phyloP scores from a whole-genome alignment of 1,140 invertebrate species.

The Drosophila pseudoobscura region DNA sequence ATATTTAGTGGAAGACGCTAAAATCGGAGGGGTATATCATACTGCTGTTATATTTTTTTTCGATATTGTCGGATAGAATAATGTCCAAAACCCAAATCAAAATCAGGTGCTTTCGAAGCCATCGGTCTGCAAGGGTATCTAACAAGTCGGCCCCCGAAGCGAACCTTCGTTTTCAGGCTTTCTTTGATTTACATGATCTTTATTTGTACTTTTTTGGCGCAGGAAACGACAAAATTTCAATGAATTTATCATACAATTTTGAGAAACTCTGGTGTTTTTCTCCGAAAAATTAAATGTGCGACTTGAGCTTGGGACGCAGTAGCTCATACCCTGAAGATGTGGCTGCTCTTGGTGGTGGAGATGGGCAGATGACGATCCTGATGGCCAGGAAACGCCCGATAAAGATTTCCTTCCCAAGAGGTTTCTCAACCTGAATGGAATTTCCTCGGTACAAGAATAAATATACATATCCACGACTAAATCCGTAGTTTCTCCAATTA shows the following conservation, averaged over 20 bases:
- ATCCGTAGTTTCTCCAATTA: too few species aligned
- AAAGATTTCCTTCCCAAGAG: too few species aligned
- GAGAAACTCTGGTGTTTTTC: constrained; percentile 81
- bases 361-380: constrained; percentile 23
- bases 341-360: constrained; percentile 1
- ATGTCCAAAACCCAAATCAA: too few species aligned
- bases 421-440: too few species aligned
- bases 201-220: constrained; percentile 1
- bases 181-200: too few species aligned
- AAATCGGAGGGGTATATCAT: too few species aligned
- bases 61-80: too few species aligned
- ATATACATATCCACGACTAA: too few species aligned
- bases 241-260: constrained; percentile 83
- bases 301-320: constrained; percentile 28
- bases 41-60: too few species aligned
- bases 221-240: constrained; percentile 68
- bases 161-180: background rate
- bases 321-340: background rate
- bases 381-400: constrained; percentile 13
- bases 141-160: too few species aligned
- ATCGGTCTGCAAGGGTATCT: constrained; percentile 4
- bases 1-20: too few species aligned
- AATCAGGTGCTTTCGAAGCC: background rate
- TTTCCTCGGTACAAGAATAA: too few species aligned
- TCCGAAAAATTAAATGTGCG: constrained; percentile 71